Conservation (phyloP, 1,140 invertebrate genomes). For the Yoshiicerus persimilis region DNA sequence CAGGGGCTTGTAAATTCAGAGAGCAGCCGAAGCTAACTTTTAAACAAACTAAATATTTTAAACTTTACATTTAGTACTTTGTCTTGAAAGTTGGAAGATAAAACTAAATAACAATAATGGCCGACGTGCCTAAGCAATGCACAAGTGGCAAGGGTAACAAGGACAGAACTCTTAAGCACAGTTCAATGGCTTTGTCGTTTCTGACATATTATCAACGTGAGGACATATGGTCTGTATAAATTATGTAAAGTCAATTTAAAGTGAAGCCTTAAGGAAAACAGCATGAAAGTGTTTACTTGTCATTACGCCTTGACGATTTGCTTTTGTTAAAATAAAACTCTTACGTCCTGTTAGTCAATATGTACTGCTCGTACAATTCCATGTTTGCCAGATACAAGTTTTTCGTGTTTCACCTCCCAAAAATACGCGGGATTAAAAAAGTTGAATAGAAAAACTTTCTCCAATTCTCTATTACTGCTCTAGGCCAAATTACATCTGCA, state of each 20-base stretch:
- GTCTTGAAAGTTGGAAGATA: neutral
- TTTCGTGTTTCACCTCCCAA: neutral
- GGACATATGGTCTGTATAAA: neutral
- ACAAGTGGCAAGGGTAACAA: neutral
- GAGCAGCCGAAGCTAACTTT: neutral
- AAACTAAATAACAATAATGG: neutral
- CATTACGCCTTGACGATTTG: neutral
- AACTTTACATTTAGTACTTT: neutral
- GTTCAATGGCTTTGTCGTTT: too few relatives aligned
- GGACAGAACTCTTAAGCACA: too few relatives aligned
- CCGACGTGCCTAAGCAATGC: neutral
- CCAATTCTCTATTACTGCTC: neutral
- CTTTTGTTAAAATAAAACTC: neutral
- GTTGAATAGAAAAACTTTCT: neutral
- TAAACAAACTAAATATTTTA: neutral
- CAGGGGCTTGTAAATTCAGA: neutral
- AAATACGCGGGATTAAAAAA: neutral
- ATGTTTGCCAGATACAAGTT: neutral
- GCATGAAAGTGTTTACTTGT: neutral
- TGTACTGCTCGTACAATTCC: neutral
- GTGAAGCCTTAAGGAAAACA: neutral
- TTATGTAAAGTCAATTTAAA: neutral
- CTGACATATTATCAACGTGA: neutral
- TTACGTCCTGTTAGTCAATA: neutral
- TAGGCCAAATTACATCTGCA: neutral